Percentiles rank a stretch among this genome's conserved stretches.
Evolutionary conservation across 1,140 invertebrate species (phyloP).

Genomic region (Cyphomyrmex costatus): DNA sequence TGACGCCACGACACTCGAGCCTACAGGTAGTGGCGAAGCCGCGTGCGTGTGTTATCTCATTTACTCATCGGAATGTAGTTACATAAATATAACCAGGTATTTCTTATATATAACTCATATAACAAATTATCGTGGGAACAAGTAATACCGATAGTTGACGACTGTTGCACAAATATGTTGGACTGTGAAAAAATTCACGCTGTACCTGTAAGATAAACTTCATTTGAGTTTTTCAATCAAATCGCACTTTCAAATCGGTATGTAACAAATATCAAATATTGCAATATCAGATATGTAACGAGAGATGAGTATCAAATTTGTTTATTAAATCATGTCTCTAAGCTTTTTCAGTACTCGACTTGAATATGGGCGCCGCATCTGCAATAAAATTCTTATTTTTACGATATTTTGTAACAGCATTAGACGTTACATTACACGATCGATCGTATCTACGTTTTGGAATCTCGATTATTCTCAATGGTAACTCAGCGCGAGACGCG

Average conservation of each 20-base stretch:
- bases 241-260: neutral
- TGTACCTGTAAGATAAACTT: neutral
- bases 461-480: slow-evolving; percentile 53
- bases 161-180: neutral
- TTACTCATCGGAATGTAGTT: neutral
- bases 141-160: neutral
- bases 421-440: slow-evolving; percentile 38
- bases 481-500: neutral
- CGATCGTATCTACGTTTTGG: slow-evolving; percentile 52
- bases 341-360: neutral
- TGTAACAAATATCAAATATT: neutral
- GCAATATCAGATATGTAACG: neutral
- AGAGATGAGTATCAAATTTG: neutral
- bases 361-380: slow-evolving; percentile 36
- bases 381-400: slow-evolving; percentile 62
- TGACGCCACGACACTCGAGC: neutral
- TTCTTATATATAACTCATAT: neutral
- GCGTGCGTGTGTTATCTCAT: neutral
- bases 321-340: neutral
- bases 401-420: slow-evolving; percentile 58
- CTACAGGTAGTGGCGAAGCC: neutral
- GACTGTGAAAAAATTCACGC: neutral
- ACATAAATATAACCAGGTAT: neutral
- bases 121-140: neutral
- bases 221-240: neutral